Percentiles rank a stretch among this genome's conserved stretches.
phyloP scores from a whole-genome alignment of 2,888 invertebrate genomes.

The Boloria selene region DNA sequence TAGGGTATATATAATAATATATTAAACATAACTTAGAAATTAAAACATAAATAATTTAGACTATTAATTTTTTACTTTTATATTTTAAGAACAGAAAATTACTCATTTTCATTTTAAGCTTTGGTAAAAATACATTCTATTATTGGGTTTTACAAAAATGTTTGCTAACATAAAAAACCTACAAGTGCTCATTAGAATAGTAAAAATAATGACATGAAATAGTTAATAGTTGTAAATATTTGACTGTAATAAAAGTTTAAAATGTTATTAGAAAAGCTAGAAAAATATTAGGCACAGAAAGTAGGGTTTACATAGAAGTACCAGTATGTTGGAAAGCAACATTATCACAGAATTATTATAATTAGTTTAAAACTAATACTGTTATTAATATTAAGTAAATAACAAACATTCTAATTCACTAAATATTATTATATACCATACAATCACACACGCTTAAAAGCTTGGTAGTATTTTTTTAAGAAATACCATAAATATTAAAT shows the following conservation, averaged over 20 bases:
- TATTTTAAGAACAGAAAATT: too few species aligned
- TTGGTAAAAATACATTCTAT: too few species aligned
- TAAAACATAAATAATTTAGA: too few species aligned
- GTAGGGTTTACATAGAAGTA: constrained; percentile 38
- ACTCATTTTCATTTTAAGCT: too few species aligned
- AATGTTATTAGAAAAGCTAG: constrained; percentile 25
- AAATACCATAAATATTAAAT: constrained; percentile 1
- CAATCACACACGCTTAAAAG: constrained; percentile 16
- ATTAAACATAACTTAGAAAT: too few species aligned
- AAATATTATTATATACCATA: constrained; percentile 5
- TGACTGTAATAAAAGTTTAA: constrained; percentile 33
- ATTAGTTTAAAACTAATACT: constrained; percentile 40
- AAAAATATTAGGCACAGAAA: constrained; percentile 38
- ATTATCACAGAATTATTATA: constrained; percentile 48
- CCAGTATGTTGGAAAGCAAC: constrained; percentile 42
- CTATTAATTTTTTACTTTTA: too few species aligned
- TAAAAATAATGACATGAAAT: constrained; percentile 9
- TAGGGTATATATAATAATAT: too few species aligned
- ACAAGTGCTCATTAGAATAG: background rate
- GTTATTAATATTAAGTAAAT: constrained; percentile 42
- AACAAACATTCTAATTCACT: constrained; percentile 8
- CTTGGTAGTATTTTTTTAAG: background rate
- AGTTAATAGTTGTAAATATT: constrained; percentile 17
- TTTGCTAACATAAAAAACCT: background rate
- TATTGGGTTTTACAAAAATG: too few species aligned